Base-by-base conservation (phyloP, 2,797 vertebrate genomes). In the Capromys pilorides region DNA sequence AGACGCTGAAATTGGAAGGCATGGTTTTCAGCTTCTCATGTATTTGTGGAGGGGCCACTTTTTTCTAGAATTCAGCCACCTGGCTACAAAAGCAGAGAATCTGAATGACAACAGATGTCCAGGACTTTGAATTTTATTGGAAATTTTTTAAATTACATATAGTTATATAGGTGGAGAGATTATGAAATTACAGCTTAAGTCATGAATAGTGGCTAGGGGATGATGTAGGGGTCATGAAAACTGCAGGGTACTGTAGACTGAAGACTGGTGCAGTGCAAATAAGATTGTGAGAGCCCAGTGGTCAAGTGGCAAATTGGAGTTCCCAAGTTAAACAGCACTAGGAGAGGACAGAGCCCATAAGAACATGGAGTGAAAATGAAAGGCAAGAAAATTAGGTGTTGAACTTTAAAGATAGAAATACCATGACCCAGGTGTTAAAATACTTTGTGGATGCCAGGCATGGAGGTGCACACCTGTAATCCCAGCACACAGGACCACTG, bases 21-120 rank as follows among this genome's bases (percentile, higher is more conserved):
- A 21, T 22, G 39, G 2, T 49, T 64, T 67, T 78, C 49, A 16
- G 59, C 22, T 28, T 61, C 28, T 67, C 45, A 11, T 28, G 0
- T 64, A n/a, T 41, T 31, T 69, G 51, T 62, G 41, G 19, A 8
- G 36, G 1, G 5, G 39, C 61, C 33, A 59, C 24, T 77, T 79
- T 94, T 94, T 88, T 85, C 31, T 64, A 79, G 64, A 90, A 91
- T 11, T 73, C 88, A 88, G 61, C 54, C 33, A 71, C 31, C 39
- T 73, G 64, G 28, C 77, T 54, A 66, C 84, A 86, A 39, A 93
- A 78, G 10, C 31, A 71, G 49, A 87, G 78, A 62, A 28, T 86
- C 12, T 22, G 45, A 84, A 45, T 88, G 75, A 13, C 9, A n/a
- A 64, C 61, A 41, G 90, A 77, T 66, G 18, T 39, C 33, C 79